phyloP scores from a whole-genome alignment of 2,113 vertebrate genomes.

The Lepisosteus oculatus region DNA sequence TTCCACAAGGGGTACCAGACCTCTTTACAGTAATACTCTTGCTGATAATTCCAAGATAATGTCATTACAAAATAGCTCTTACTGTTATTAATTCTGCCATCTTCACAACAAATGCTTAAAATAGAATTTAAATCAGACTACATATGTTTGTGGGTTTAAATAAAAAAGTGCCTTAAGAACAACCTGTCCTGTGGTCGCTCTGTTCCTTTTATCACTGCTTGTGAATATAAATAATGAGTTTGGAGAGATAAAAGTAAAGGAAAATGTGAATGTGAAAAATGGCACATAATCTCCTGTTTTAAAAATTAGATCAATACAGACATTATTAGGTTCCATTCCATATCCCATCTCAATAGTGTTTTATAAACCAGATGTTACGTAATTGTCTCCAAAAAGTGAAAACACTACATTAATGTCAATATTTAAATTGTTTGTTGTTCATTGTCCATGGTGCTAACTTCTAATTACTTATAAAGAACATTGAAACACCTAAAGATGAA shows the following conservation, averaged over 20 bases:
- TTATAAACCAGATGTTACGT: too few relatives aligned
- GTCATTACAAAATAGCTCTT: conserved; percentile 47
- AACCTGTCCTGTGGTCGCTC: conserved; percentile 9
- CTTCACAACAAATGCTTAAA: conserved; percentile 47
- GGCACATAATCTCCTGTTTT: neutral
- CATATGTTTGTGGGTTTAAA: conserved; percentile 63
- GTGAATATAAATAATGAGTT: conserved; percentile 64
- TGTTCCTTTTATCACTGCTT: conserved; percentile 38
- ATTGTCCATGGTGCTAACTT: too few relatives aligned
- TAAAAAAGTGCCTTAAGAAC: conserved; percentile 51
- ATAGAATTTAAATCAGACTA: conserved; percentile 55
- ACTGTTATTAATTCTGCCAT: conserved; percentile 44
- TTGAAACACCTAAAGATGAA: too few relatives aligned
- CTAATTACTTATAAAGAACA: too few relatives aligned
- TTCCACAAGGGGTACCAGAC: conserved; percentile 33
- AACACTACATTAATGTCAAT: too few relatives aligned
- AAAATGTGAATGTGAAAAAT: conserved; percentile 6
- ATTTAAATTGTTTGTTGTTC: too few relatives aligned
- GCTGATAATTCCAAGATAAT: conserved; percentile 51
- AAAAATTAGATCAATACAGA: conserved; percentile 19
- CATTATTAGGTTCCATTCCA: neutral
- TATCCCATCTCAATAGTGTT: conserved; percentile 4
- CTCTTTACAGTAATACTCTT: conserved; percentile 46
- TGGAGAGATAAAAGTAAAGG: conserved; percentile 59
- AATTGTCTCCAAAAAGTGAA: too few relatives aligned